Evolutionary conservation across 2,888 invertebrate genomes (phyloP).

Genomic region (Agrilus mali): DNA sequence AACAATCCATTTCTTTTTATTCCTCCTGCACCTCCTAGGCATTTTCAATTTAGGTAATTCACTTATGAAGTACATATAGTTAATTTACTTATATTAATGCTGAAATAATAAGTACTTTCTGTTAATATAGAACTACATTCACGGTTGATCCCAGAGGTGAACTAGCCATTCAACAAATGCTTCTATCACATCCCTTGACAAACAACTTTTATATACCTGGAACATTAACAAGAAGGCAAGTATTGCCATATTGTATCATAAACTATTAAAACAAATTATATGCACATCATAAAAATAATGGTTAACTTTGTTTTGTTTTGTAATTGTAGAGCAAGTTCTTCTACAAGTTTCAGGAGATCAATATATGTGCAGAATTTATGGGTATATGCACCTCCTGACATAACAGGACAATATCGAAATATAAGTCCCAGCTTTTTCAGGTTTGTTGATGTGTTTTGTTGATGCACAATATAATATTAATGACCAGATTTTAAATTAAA

Average conservation of each 20-base stretch:
- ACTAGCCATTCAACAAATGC: constrained; percentile 45
- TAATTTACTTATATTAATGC: neutral
- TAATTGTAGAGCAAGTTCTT: constrained; percentile 16
- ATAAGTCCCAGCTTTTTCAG: constrained; percentile 64
- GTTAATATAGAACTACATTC: constrained; percentile 51
- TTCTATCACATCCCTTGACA: constrained; percentile 34
- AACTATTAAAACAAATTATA: too few relatives aligned
- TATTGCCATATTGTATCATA: too few relatives aligned
- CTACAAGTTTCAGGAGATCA: constrained; percentile 46
- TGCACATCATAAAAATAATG: neutral
- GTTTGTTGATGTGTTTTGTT: constrained; percentile 31
- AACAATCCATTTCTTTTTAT: constrained; percentile 23
- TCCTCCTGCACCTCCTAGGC: constrained; percentile 22
- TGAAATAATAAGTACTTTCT: neutral
- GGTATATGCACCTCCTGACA: constrained; percentile 57
- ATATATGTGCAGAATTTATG: constrained; percentile 68
- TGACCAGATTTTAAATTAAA: neutral
- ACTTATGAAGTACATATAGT: too few relatives aligned
- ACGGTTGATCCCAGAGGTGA: constrained; percentile 49
- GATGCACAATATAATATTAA: constrained; percentile 1
- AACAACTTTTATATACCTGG: constrained; percentile 21
- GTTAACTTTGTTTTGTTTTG: neutral
- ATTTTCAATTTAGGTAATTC: constrained; percentile 32
- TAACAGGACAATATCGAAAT: constrained; percentile 58
- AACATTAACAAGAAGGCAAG: neutral